phyloP scores from a whole-genome alignment of 2,113 vertebrate species.

The Dicerorhinus sumatrensis region DNA sequence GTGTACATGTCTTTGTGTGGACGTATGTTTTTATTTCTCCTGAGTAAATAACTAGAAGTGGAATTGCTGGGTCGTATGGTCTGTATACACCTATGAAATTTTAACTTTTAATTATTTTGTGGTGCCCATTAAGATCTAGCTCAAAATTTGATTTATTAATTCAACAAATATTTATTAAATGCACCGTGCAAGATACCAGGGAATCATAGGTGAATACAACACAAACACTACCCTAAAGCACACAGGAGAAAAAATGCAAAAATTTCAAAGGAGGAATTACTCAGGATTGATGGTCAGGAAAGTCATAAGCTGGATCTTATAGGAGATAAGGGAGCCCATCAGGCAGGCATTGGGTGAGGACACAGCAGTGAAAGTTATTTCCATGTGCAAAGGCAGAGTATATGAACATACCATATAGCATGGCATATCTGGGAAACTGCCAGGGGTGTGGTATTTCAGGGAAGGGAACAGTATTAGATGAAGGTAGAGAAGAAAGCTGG shows the following conservation, averaged over 20 bases:
- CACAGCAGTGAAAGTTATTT: background rate
- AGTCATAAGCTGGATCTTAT: background rate
- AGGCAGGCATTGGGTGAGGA: background rate
- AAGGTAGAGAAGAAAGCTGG: background rate
- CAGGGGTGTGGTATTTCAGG: background rate
- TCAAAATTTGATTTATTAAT: background rate
- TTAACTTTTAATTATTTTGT: slow-evolving; percentile 51
- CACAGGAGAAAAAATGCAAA: background rate
- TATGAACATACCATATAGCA: background rate
- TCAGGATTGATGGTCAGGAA: background rate
- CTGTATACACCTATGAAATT: background rate
- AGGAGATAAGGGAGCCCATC: background rate
- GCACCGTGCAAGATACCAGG: background rate
- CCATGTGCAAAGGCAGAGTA: background rate
- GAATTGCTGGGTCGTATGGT: background rate
- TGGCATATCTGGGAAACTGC: background rate
- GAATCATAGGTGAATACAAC: background rate
- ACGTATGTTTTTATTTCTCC: slow-evolving; percentile 6
- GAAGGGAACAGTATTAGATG: background rate
- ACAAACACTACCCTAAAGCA: background rate
- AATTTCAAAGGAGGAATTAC: background rate
- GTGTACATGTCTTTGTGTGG: background rate
- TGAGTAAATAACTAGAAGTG: background rate
- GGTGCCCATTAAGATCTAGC: background rate
- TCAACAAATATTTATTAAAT: background rate